Evolutionary conservation across 2,113 vertebrate species (phyloP), one percentile per base, ranked within the genome.

Genomic region (Cryptomyrus ogoouensis): DNA sequence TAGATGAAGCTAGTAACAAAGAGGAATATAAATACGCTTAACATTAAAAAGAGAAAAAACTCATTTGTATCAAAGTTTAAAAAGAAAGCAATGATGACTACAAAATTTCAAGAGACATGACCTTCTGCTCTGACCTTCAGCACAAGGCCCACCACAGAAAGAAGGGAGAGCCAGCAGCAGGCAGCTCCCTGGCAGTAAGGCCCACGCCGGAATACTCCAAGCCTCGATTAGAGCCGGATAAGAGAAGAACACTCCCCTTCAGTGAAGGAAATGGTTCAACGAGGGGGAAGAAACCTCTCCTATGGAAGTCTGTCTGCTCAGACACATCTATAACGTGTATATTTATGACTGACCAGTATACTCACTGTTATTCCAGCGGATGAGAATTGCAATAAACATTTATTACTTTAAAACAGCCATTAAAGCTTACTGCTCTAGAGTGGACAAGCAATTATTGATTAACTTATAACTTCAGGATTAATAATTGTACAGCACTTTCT

Each of bases 171-270:
- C 90, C 87, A 42, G 21, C 80, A 47, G 83, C 89, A 49, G 27
- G 83, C 86, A 89, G 31, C 53, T n/a, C 31, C 46, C 24, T 6
- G 0, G 9, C 56, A 70, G 77, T 17, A 66, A 19, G 66, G 83
- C 44, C 77, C 12, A 89, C 35, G 70, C 27, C 53, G 31, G 44
- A 86, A 90, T 89, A 89, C 46, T 89, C n/a, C 58, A 47, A 21
- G 31, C 89, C 90, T 84, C 87, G 70, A 91, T 90, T 89, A 83
- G 90, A 90, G 52, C 44, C 47, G 53, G 84, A 92, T 91, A 83
- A 89, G 88, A 88, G 50, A 87, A 86, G 49, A 87, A 56, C 53
- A 83, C 19, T 49, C 46, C 56, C 62, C 49, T 87, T 46, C 58
- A 87, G 47, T 62, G 52, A 84, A 53, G 80, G 47, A 88, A 50